A percentile compares a stretch with the other conserved stretches of the same genome.
Conservation (phyloP, 2,113 vertebrate species). For the Dipodomys spectabilis region DNA sequence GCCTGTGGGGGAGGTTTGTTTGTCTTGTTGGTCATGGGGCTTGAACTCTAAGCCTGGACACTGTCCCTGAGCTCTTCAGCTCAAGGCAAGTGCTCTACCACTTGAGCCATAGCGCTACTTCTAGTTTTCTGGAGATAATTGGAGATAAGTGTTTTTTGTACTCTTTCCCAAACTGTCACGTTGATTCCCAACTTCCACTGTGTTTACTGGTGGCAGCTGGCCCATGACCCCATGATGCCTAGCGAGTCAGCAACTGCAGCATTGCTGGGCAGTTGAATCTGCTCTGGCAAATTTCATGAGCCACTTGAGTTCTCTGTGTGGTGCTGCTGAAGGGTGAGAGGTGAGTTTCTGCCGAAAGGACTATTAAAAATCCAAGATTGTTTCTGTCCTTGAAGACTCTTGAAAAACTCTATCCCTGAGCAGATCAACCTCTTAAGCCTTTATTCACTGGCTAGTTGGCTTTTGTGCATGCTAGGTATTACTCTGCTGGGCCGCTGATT, state of each 20-base stretch:
- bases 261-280: background rate
- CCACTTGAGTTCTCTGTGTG: background rate
- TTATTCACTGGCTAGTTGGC: background rate
- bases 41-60: no score
- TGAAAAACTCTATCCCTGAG: slow-evolving; percentile 24
- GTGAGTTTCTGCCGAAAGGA: background rate
- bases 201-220: background rate
- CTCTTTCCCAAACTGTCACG: slow-evolving; percentile 11
- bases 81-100: no score
- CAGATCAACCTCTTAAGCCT: background rate
- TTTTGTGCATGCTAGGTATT: background rate
- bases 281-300: background rate
- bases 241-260: background rate
- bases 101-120: no score
- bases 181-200: background rate
- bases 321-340: background rate
- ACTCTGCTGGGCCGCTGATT: background rate
- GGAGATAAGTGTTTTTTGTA: background rate
- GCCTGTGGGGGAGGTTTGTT: no score
- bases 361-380: slow-evolving; percentile 42
- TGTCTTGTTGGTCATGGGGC: no score
- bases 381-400: slow-evolving; percentile 14
- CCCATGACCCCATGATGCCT: background rate
- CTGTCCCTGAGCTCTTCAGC: no score
- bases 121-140: no score